Evolutionary conservation across 2,113 vertebrate genomes (phyloP), one percentile per base, ranked within the genome.

Genomic region (Panthera uncia): DNA sequence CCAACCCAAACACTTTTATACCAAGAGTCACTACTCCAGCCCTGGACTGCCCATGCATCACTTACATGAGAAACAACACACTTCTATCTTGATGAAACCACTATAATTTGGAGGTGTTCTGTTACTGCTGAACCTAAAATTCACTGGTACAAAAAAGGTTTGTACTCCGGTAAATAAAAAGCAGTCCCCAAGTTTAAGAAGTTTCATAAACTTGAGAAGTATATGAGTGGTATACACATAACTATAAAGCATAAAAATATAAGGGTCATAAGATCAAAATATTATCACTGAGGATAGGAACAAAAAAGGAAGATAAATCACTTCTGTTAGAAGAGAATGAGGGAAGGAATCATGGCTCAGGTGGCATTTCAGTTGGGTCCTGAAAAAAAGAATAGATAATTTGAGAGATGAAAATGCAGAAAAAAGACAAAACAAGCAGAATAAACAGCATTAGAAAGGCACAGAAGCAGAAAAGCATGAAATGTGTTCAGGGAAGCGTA

Each of bases 231-330:
- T 25, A 76, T 65, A 68, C 9, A 27, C 27, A 91, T 84, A 81
- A 57, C 31, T 78, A 36, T 36, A 93, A 55, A 74, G 33, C 38
- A 94, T 63, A 55, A 84, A 48, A 76, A 85, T 69, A 55, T 84
- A 23, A 74, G 80, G 38, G 31, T 85, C 63, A 52, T 12, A 48
- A 69, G 19, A 63, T 80, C n/a, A 94, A 73, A 89, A 45, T 80
- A 80, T 63, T 91, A 80, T 78, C 25, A 0, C 23, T 86, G 71
- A 85, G 29, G 11, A 29, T 71, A 23, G 15, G 27, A 71, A 68
- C 18, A 74, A 69, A 33, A 89, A 92, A 89, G 33, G 29, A 61
- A 81, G 29, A 91, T 13, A 85, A 96, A 80, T 97, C 79, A 76
- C 4, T 81, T 85, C 69, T 41, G 18, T 61, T 84, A 83, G 63